phyloP scores from a whole-genome alignment of 2,888 invertebrate genomes.

The Notodonta dromedarius region DNA sequence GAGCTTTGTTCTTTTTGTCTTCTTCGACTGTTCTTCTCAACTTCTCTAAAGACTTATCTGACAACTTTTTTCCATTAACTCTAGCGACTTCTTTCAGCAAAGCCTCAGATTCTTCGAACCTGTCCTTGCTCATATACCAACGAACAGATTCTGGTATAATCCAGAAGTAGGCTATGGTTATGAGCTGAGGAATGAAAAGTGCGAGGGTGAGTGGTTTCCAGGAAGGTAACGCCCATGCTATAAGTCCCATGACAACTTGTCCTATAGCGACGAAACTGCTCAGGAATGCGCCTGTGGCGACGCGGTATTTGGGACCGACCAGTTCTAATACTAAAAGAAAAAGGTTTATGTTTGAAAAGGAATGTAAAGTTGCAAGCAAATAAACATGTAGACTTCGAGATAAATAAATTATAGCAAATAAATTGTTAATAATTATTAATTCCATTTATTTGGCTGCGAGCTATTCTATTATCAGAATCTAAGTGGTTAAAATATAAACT shows the following conservation, averaged over 20 bases:
- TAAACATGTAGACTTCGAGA: too few relatives aligned
- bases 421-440: too few relatives aligned
- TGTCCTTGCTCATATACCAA: constrained; percentile 87
- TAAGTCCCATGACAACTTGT: constrained; percentile 83
- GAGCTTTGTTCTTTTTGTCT: constrained; percentile 19
- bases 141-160: constrained; percentile 87
- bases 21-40: constrained; percentile 33
- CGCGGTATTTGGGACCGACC: constrained; percentile 86
- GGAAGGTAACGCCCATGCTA: constrained; percentile 85
- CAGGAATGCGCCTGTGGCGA: constrained; percentile 85
- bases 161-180: constrained; percentile 86
- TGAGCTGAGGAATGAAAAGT: constrained; percentile 85
- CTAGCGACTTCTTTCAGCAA: constrained; percentile 83
- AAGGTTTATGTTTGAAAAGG: too few relatives aligned
- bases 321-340: constrained; percentile 84
- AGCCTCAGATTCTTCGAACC: constrained; percentile 81
- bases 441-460: too few relatives aligned
- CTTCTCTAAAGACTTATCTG: constrained; percentile 28
- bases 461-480: too few relatives aligned
- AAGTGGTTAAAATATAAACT: constrained; percentile 28
- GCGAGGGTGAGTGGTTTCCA: constrained; percentile 86
- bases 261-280: constrained; percentile 87
- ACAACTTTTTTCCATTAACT: constrained; percentile 67
- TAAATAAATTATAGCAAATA: too few relatives aligned
- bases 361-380: too few relatives aligned